Evolutionary conservation across 1,140 invertebrate species (phyloP).

Genomic region (Caenorhabditis tropicalis): DNA sequence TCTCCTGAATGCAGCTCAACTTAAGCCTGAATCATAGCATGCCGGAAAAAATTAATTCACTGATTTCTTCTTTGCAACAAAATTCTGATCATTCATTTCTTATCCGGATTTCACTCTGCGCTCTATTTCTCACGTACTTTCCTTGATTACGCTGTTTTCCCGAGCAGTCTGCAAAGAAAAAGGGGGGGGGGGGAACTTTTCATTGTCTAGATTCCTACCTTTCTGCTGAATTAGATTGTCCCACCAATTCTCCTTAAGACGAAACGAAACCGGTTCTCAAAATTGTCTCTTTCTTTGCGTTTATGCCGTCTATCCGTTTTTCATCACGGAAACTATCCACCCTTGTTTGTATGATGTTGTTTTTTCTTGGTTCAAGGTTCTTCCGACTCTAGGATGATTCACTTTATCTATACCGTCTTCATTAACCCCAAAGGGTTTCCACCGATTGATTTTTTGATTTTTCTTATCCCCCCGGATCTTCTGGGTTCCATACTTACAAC

Average conservation of each 20-base stretch:
- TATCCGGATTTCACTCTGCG: neutral
- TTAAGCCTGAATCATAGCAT: too few species aligned
- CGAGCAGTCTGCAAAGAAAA: neutral
- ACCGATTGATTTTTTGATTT: neutral
- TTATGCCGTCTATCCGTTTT: slow-evolving; percentile 34
- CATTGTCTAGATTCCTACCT: neutral
- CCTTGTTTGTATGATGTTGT: slow-evolving; percentile 28
- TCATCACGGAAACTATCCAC: slow-evolving; percentile 41
- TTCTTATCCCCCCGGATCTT: neutral
- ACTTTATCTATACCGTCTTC: slow-evolving; percentile 2
- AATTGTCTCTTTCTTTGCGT: slow-evolving; percentile 1
- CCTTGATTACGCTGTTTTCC: neutral
- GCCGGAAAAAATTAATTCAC: too few species aligned
- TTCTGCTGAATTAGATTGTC: neutral
- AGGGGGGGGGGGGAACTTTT: too few species aligned
- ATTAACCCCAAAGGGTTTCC: neutral
- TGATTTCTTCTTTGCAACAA: too few species aligned
- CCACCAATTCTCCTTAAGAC: neutral
- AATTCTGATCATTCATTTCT: neutral
- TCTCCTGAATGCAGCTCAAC: too few species aligned
- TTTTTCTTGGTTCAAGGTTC: slow-evolving; percentile 29
- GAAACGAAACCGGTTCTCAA: slow-evolving; percentile 20
- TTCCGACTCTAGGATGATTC: slow-evolving; percentile 21
- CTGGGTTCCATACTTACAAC: neutral
- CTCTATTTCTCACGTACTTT: neutral